phyloP scores from a whole-genome alignment of 2,888 invertebrate species.

The Theodoxus fluviatilis region DNA sequence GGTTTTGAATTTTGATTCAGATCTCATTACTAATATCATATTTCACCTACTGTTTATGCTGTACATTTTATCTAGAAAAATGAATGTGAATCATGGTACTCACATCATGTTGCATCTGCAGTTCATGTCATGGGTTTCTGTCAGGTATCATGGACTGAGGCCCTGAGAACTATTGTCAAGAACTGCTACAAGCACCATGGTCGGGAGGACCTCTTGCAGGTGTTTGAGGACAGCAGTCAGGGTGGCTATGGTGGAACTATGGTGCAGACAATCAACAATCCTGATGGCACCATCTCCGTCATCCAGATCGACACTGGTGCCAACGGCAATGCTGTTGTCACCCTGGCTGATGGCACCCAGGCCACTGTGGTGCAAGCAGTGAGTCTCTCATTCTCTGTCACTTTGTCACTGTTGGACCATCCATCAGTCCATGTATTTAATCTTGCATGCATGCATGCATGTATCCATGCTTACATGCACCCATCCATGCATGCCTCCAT shows the following conservation, averaged over 20 bases:
- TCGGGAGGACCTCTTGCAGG: conserved; percentile 90
- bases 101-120: too few relatives aligned
- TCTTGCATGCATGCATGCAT: too few relatives aligned
- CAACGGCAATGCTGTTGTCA: conserved; percentile 70
- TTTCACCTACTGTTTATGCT: too few relatives aligned
- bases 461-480: too few relatives aligned
- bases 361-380: conserved; percentile 82
- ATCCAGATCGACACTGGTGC: conserved; percentile 74
- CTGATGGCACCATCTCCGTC: conserved; percentile 93
- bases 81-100: too few relatives aligned
- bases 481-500: too few relatives aligned
- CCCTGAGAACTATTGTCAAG: conserved; percentile 91
- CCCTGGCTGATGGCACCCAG: conserved; percentile 92
- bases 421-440: too few relatives aligned
- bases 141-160: conserved; percentile 97
- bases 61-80: too few relatives aligned
- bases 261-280: conserved; percentile 92
- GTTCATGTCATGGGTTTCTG: too few relatives aligned
- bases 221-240: conserved; percentile 76
- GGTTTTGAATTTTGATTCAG: too few relatives aligned
- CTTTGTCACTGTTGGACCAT: too few relatives aligned
- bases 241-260: conserved; percentile 76
- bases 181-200: conserved; percentile 98
- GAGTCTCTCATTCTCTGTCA: conserved; percentile 25
- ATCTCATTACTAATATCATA: too few relatives aligned